These are phyloP conservation scores for Harpagifer antarcticus DNA, from an alignment of 2,797 vertebrate genomes.

Conservation along the genomic window DNA sequence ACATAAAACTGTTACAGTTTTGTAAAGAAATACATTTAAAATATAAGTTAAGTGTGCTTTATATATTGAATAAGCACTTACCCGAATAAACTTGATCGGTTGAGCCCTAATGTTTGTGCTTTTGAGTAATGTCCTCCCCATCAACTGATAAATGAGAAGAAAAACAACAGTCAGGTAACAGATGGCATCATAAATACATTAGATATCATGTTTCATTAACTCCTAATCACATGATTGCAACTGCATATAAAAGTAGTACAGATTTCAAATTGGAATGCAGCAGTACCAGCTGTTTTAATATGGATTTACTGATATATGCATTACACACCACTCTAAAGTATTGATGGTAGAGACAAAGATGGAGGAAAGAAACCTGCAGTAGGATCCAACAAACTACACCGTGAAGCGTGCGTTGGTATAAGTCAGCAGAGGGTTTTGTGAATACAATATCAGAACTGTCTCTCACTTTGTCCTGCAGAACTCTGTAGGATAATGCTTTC, in stretches of 20 bases:
- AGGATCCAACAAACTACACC: not conserved
- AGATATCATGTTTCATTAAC: not conserved
- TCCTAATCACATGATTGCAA: not conserved
- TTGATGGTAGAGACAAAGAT: not conserved
- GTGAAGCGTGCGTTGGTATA: not conserved
- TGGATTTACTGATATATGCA: not conserved
- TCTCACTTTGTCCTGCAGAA: not conserved
- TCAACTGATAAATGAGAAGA: too few species aligned
- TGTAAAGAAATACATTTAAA: too few species aligned
- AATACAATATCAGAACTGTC: not conserved
- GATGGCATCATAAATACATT: too few species aligned
- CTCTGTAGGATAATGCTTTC: not conserved
- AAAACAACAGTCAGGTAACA: too few species aligned
- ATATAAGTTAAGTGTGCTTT: too few species aligned
- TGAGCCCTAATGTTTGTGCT: too few species aligned
- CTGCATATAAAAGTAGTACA: not conserved
- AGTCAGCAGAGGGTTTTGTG: not conserved
- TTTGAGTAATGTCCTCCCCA: too few species aligned
- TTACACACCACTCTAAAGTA: not conserved
- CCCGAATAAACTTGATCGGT: too few species aligned
- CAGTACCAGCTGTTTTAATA: not conserved
- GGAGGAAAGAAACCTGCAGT: not conserved
- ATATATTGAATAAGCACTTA: too few species aligned
- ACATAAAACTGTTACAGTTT: too few species aligned
- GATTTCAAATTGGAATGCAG: not conserved